A percentile compares a stretch with the other conserved stretches of the same genome.
Conservation (phyloP, 2,113 vertebrate species). For the Neotragus pygmaeus region DNA sequence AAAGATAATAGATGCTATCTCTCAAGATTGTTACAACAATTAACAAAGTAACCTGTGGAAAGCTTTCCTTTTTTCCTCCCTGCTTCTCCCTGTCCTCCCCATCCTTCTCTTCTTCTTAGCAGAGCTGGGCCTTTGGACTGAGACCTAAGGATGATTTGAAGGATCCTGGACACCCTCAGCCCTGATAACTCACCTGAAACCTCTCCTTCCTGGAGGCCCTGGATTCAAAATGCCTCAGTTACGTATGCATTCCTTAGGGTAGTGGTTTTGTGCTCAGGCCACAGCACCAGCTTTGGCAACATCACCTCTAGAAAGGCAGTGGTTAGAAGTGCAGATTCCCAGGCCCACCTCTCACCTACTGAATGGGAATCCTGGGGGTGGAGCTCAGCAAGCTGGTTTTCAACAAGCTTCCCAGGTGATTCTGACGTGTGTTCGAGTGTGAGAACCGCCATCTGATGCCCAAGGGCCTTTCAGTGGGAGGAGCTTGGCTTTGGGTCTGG, state of each 20-base stretch:
- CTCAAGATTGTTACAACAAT: not conserved
- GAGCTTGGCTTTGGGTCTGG: not conserved
- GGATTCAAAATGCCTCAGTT: not conserved
- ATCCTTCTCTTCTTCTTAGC: not conserved
- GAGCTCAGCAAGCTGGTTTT: not conserved
- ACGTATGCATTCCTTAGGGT: not conserved
- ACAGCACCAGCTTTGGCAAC: not conserved
- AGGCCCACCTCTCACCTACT: not conserved
- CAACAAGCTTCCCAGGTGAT: not conserved
- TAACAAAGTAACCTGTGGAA: not conserved
- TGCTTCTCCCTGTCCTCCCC: not conserved
- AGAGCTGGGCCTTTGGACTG: not conserved
- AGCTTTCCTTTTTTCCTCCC: not conserved
- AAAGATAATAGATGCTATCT: not conserved
- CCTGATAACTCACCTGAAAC: not conserved
- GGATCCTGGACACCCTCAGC: not conserved
- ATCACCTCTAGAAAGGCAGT: not conserved
- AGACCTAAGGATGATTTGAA: not conserved
- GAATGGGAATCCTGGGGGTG: not conserved
- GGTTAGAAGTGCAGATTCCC: not conserved
- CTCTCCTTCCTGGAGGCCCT: not conserved
- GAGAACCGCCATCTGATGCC: not conserved
- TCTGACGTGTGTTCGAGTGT: not conserved
- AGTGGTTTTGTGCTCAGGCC: not conserved
- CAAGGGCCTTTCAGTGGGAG: not conserved